Conservation (phyloP, 2,888 invertebrate species). For the Rotaria macrura region DNA sequence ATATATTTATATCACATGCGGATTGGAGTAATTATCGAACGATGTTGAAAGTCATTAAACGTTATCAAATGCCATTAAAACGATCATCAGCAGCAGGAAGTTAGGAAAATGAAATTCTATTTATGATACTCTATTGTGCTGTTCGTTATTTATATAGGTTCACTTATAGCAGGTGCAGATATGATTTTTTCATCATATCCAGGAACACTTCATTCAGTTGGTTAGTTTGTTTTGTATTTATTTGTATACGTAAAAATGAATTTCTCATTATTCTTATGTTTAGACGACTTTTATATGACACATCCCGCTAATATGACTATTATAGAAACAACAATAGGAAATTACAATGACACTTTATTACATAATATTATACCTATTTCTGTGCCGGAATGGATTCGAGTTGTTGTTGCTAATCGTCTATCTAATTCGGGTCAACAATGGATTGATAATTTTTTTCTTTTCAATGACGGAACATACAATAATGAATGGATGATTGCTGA, state of each 20-base stretch:
- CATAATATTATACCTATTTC: slow-evolving; percentile 59
- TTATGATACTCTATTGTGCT: neutral
- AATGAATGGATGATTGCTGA: slow-evolving; percentile 78
- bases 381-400: slow-evolving; percentile 62
- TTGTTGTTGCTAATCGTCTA: slow-evolving; percentile 71
- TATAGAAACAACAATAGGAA: slow-evolving; percentile 67
- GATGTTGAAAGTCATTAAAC: slow-evolving; percentile 73
- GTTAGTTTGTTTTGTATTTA: slow-evolving; percentile 63
- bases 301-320: slow-evolving; percentile 50
- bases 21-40: slow-evolving; percentile 68
- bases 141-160: neutral
- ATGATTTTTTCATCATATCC: slow-evolving; percentile 74
- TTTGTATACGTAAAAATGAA: neutral
- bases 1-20: slow-evolving; percentile 66
- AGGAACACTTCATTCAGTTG: slow-evolving; percentile 65
- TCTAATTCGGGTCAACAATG: slow-evolving; percentile 64
- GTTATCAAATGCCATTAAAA: slow-evolving; percentile 56
- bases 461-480: slow-evolving; percentile 66
- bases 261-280: neutral
- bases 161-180: slow-evolving; percentile 59
- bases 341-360: slow-evolving; percentile 64
- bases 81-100: neutral
- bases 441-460: slow-evolving; percentile 61
- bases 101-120: neutral
- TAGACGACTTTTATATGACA: neutral